Conservation (phyloP, 2,888 invertebrate species). For the Campoletis raptor region DNA sequence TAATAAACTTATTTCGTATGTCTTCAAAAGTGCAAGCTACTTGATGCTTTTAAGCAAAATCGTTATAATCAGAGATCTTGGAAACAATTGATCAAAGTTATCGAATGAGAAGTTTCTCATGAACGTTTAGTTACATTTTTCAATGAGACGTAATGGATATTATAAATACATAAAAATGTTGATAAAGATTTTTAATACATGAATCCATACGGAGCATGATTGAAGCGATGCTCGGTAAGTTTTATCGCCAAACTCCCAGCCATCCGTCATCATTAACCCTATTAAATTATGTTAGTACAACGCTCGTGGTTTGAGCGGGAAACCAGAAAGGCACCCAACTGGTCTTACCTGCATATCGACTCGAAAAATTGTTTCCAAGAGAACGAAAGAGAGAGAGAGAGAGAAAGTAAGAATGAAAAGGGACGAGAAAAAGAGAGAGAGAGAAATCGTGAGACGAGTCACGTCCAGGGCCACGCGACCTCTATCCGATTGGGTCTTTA, state of each 20-base stretch:
- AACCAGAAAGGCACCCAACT: conserved; percentile 26
- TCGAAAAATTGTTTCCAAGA: conserved; percentile 50
- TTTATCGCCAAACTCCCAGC: conserved; percentile 70
- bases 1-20: too few relatives aligned
- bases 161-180: neutral
- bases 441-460: conserved; percentile 27
- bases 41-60: conserved; percentile 9
- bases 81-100: conserved; percentile 43
- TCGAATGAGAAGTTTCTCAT: neutral
- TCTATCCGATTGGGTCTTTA: conserved; percentile 1
- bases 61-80: conserved; percentile 14
- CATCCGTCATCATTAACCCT: conserved; percentile 73
- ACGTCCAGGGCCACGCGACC: conserved; percentile 30
- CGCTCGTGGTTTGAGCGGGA: conserved; percentile 57
- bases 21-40: neutral
- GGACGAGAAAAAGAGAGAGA: conserved; percentile 2
- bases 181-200: conserved; percentile 24
- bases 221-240: conserved; percentile 64
- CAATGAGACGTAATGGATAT: neutral
- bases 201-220: conserved; percentile 14
- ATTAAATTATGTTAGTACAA: conserved; percentile 70
- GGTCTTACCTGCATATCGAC: conserved; percentile 29
- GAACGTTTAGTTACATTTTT: conserved; percentile 17
- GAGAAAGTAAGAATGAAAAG: conserved; percentile 26
- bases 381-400: conserved; percentile 32